A percentile compares a stretch with the other conserved stretches of the same genome.
These are phyloP conservation scores for Cheilosia vernalis DNA, from an alignment of 2,888 invertebrate species.

Conservation along the genomic window DNA sequence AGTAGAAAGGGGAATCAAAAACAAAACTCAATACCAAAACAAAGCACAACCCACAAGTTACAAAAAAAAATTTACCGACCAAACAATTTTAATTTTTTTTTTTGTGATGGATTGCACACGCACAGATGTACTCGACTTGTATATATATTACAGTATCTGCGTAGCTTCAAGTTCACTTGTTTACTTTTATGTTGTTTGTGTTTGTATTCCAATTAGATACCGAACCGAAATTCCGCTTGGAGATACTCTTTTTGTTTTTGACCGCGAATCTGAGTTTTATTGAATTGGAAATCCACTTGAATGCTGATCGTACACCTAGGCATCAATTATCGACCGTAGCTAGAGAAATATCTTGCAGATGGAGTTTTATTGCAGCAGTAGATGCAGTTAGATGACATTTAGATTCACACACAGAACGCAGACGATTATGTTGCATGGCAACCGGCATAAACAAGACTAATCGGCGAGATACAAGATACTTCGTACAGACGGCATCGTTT, in stretches of 20 bases:
- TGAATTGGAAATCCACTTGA: constrained; percentile 28
- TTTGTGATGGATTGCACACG: constrained; percentile 59
- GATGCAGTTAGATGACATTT: constrained; percentile 65
- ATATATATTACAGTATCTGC: not conserved
- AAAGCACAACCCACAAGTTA: constrained; percentile 42
- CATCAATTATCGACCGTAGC: constrained; percentile 25
- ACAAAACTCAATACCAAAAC: constrained; percentile 66
- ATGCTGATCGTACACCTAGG: constrained; percentile 23
- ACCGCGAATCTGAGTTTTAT: constrained; percentile 11
- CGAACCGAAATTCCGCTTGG: constrained; percentile 50
- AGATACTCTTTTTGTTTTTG: constrained; percentile 16
- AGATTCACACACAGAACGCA: constrained; percentile 63
- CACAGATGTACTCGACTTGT: constrained; percentile 42
- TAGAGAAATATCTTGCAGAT: constrained; percentile 33
- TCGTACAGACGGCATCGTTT: constrained; percentile 63
- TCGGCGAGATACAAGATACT: constrained; percentile 74
- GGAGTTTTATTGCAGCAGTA: constrained; percentile 39
- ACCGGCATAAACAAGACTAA: constrained; percentile 81
- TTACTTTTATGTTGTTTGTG: constrained; percentile 64
- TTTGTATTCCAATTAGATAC: constrained; percentile 61
- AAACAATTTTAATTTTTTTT: constrained; percentile 42
- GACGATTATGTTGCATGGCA: constrained; percentile 78
- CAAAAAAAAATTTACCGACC: constrained; percentile 22
- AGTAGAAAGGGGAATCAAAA: constrained; percentile 46
- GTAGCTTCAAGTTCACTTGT: constrained; percentile 68